phyloP scores from a whole-genome alignment of 2,797 vertebrate genomes.

The Microctenopoma lineatum region DNA sequence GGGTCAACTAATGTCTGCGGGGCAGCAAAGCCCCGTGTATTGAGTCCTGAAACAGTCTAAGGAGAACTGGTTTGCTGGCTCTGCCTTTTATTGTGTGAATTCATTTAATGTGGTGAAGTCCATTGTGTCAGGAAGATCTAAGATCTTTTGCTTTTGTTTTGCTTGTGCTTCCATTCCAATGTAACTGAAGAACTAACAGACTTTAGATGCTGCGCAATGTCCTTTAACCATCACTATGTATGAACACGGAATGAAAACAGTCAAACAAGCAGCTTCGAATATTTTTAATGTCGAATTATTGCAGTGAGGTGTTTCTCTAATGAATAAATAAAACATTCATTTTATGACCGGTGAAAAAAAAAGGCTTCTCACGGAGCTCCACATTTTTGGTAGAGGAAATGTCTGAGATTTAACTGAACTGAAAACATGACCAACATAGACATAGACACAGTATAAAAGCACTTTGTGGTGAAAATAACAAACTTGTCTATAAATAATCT shows the following conservation, averaged over 20 bases:
- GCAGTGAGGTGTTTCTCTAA: constrained; percentile 21
- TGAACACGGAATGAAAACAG: too few relatives aligned
- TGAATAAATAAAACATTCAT: constrained; percentile 53
- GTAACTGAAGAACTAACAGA: constrained; percentile 4
- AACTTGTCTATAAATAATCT: constrained; percentile 58
- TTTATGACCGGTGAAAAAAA: constrained; percentile 20
- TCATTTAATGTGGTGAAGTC: constrained; percentile 51
- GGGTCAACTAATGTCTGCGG: constrained; percentile 16
- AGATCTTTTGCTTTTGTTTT: constrained; percentile 40
- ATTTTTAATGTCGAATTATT: constrained; percentile 64
- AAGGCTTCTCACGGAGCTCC: constrained; percentile 2
- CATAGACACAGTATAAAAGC: constrained; percentile 52
- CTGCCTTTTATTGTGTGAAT: constrained; percentile 64
- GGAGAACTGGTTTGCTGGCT: constrained; percentile 68
- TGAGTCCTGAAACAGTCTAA: constrained; percentile 41
- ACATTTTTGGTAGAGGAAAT: constrained; percentile 31
- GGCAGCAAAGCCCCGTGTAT: constrained; percentile 41
- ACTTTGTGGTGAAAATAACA: constrained; percentile 32
- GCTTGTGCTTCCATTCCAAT: constrained; percentile 35
- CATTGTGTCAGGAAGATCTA: constrained; percentile 42
- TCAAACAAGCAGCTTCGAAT: constrained; percentile 10
- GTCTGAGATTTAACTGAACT: constrained; percentile 24
- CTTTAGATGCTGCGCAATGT: background rate
- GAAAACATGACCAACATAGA: constrained; percentile 28
- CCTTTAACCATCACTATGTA: background rate